Percentiles rank a stretch among this genome's conserved stretches.
phyloP scores from a whole-genome alignment of 2,888 invertebrate genomes.

The Patella ulyssiponensis region DNA sequence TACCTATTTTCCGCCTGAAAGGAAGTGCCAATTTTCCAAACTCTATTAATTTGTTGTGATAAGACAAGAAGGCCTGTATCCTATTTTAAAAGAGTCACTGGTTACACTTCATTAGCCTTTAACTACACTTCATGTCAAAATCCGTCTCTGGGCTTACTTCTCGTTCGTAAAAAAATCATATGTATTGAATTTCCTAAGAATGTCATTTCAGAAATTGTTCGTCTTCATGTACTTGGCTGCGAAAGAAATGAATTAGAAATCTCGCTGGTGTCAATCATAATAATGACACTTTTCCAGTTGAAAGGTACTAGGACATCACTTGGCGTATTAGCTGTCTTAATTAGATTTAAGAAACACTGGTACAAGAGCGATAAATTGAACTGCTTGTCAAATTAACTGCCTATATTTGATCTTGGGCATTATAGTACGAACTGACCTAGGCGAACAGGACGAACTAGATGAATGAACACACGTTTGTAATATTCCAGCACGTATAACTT shows the following conservation, averaged over 20 bases:
- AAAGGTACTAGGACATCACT: background rate
- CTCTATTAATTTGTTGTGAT: background rate
- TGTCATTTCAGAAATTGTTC: too few relatives aligned
- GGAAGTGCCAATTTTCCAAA: background rate
- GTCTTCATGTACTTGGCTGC: background rate
- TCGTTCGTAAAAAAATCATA: background rate
- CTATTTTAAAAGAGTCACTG: background rate
- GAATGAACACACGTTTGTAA: too few relatives aligned
- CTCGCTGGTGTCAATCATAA: too few relatives aligned
- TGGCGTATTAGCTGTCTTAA: background rate
- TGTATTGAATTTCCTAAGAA: too few relatives aligned
- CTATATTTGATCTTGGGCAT: too few relatives aligned
- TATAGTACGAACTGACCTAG: conserved; percentile 3
- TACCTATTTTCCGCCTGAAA: background rate
- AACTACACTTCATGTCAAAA: background rate
- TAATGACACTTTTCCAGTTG: background rate
- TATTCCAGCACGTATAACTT: too few relatives aligned
- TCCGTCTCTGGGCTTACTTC: background rate
- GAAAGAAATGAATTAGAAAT: conserved; percentile 7
- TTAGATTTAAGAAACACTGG: conserved; percentile 2
- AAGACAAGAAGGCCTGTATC: too few relatives aligned
- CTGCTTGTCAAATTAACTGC: conserved; percentile 5
- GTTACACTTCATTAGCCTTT: background rate
- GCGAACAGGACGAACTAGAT: too few relatives aligned
- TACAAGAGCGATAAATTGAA: conserved; percentile 3